These are phyloP conservation scores for Mirounga angustirostris DNA, from an alignment of 2,113 vertebrate species.

Conservation along the genomic window DNA sequence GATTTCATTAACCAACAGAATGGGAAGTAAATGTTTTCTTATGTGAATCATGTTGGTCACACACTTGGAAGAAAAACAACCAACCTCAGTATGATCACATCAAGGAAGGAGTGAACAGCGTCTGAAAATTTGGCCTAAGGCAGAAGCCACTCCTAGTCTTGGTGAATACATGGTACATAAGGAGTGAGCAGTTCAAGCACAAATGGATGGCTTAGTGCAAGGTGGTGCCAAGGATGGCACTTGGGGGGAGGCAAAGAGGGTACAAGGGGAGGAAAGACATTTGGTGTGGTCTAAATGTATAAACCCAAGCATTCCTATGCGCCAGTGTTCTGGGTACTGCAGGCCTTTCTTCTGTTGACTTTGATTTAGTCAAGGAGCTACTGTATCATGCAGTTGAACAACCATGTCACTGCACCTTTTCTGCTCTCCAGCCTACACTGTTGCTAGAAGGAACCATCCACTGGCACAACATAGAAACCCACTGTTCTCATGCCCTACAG, in stretches of 20 bases:
- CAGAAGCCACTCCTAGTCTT: background rate
- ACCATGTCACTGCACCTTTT: background rate
- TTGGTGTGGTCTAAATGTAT: background rate
- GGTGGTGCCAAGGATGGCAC: background rate
- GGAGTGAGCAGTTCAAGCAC: background rate
- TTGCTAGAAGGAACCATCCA: background rate
- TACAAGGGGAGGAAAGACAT: rapidly evolving
- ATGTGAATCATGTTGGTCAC: background rate
- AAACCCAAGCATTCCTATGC: background rate
- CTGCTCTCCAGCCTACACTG: background rate
- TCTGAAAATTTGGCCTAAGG: background rate
- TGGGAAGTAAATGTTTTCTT: background rate
- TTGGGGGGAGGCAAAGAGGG: background rate
- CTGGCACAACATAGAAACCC: background rate
- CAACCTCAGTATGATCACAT: background rate
- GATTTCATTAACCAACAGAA: background rate
- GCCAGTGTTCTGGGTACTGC: background rate
- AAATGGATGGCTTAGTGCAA: background rate
- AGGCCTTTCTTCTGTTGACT: background rate
- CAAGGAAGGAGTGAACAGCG: background rate
- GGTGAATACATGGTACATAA: background rate
- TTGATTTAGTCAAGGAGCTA: background rate
- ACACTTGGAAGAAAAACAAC: background rate
- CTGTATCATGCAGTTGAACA: background rate
- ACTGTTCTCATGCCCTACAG: background rate